These are phyloP conservation scores for Drosophila trapezifrons DNA, from an alignment of 1,140 invertebrate genomes.

Conservation along the genomic window DNA sequence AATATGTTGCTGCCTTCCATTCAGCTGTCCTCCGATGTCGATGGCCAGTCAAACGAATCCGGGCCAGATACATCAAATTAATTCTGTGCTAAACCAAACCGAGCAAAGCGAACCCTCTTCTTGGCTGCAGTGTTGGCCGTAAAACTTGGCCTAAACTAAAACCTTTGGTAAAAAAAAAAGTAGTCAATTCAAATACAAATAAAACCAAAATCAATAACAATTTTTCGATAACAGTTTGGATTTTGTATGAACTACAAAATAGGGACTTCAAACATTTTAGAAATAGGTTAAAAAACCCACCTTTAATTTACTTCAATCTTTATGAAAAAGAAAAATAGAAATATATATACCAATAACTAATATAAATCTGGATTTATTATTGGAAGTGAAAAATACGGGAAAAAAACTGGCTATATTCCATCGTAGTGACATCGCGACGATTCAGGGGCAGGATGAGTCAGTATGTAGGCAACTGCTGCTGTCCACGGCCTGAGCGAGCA, in stretches of 20 bases:
- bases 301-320: background rate
- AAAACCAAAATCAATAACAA: background rate
- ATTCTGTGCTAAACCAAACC: slow-evolving; percentile 5
- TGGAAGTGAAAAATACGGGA: background rate
- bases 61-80: slow-evolving; percentile 40
- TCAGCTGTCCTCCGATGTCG: slow-evolving; percentile 12
- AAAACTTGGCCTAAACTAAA: background rate
- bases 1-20: slow-evolving; percentile 30
- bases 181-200: background rate
- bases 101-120: slow-evolving; percentile 21
- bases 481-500: slow-evolving; percentile 33
- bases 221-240: background rate
- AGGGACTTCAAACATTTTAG: too few species aligned
- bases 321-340: background rate
- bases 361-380: slow-evolving; percentile 7
- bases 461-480: slow-evolving; percentile 21
- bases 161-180: background rate
- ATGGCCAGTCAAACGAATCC: slow-evolving; percentile 42
- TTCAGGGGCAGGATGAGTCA: slow-evolving; percentile 13
- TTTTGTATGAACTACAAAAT: too few species aligned
- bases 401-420: background rate
- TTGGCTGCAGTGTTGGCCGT: slow-evolving; percentile 4
- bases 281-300: background rate
- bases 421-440: background rate
- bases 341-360: too few species aligned